Evolutionary conservation across 2,888 invertebrate genomes (phyloP).

Genomic region (Amblyjoppa proteus): DNA sequence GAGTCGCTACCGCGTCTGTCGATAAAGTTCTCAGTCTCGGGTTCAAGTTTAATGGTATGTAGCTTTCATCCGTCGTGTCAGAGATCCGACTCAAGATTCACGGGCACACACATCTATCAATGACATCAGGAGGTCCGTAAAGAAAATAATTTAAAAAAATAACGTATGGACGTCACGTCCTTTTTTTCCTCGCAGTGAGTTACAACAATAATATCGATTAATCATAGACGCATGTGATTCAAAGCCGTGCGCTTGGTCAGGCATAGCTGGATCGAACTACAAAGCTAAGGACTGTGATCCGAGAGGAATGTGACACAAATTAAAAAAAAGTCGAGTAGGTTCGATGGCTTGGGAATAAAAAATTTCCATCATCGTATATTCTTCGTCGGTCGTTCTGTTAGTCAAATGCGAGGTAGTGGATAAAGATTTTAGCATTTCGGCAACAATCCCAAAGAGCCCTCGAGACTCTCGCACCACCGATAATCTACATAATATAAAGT

Average conservation of each 20-base stretch:
- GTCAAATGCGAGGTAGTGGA: too few species aligned
- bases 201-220: slow-evolving; percentile 9
- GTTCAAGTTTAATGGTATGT: background rate
- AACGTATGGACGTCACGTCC: background rate
- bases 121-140: background rate
- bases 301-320: background rate
- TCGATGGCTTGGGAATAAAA: background rate
- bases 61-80: background rate
- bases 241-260: background rate
- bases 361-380: background rate
- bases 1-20: too few species aligned
- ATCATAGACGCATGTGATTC: background rate
- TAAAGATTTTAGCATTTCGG: too few species aligned
- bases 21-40: background rate
- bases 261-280: background rate
- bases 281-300: background rate
- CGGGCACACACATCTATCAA: background rate
- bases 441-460: too few species aligned
- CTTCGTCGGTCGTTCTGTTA: too few species aligned
- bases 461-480: too few species aligned
- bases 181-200: background rate
- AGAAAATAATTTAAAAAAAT: background rate
- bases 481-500: too few species aligned
- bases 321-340: slow-evolving; percentile 1
- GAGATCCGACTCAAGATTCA: background rate